phyloP scores from a whole-genome alignment of 2,888 invertebrate genomes.

The Mechanitis messenoides region DNA sequence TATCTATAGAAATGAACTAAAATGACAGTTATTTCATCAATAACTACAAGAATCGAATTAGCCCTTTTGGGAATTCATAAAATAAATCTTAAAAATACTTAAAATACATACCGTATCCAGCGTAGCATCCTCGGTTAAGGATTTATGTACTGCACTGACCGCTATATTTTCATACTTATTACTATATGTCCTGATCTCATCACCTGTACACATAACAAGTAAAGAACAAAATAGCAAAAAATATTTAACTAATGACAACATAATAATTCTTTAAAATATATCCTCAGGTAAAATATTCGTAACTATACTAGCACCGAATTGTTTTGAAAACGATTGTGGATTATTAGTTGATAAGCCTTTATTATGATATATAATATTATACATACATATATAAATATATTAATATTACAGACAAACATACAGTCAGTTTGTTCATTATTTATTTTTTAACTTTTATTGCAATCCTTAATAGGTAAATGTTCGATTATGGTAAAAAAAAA shows the following conservation, averaged over 20 bases:
- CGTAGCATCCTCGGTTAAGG: conserved; percentile 48
- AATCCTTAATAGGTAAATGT: too few species aligned
- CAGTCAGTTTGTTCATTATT: background rate
- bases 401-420: background rate
- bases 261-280: background rate
- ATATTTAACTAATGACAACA: background rate
- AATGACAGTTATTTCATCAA: too few species aligned
- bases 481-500: too few species aligned
- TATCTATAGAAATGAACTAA: too few species aligned
- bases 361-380: background rate
- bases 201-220: background rate
- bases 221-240: background rate
- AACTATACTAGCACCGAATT: background rate
- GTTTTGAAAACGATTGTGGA: background rate
- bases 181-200: background rate
- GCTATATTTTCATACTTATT: background rate
- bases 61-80: too few species aligned
- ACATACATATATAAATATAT: background rate
- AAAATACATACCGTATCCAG: conserved; percentile 58
- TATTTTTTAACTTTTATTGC: background rate
- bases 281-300: background rate
- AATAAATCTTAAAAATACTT: background rate
- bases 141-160: background rate
- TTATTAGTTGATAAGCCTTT: conserved; percentile 4
- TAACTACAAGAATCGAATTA: too few species aligned